Percentiles rank a stretch among this genome's conserved stretches.
phyloP scores from a whole-genome alignment of 2,113 vertebrate species.

The Chloebia gouldiae region DNA sequence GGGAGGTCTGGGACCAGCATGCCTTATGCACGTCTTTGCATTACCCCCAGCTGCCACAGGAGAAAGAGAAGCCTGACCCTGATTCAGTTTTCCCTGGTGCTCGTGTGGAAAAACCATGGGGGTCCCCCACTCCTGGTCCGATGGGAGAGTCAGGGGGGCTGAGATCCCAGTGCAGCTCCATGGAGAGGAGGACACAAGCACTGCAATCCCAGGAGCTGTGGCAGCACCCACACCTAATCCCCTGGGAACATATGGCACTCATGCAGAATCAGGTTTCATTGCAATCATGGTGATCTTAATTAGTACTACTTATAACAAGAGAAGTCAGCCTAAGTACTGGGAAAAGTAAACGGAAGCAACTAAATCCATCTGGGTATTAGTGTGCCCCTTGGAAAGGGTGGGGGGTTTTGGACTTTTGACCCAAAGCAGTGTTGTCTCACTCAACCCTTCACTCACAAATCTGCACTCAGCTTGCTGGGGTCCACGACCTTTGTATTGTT shows the following conservation, averaged over 20 bases:
- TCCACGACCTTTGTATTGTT: not conserved
- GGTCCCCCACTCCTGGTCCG: rapidly evolving
- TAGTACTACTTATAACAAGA: conserved; percentile 12
- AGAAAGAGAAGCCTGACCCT: not conserved
- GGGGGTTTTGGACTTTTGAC: not conserved
- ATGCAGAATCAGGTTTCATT: not conserved
- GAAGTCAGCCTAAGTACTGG: not conserved
- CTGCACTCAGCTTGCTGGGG: too few relatives aligned
- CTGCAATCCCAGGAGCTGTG: not conserved
- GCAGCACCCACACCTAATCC: not conserved
- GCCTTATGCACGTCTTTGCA: not conserved
- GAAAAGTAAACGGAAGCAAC: not conserved
- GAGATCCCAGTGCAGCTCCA: not conserved
- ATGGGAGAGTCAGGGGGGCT: not conserved
- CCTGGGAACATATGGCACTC: not conserved
- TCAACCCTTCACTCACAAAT: not conserved
- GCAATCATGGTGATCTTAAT: conserved; percentile 2
- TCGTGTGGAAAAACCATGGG: not conserved
- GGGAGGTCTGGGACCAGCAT: not conserved
- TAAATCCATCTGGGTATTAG: not conserved
- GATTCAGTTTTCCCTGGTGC: not conserved
- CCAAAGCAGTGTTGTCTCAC: rapidly evolving
- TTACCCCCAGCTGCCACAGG: not conserved
- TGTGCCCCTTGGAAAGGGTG: not conserved
- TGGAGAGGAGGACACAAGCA: rapidly evolving